These are phyloP conservation scores for Solenodon paradoxus DNA, from an alignment of 2,113 vertebrate species.

Conservation along the genomic window DNA sequence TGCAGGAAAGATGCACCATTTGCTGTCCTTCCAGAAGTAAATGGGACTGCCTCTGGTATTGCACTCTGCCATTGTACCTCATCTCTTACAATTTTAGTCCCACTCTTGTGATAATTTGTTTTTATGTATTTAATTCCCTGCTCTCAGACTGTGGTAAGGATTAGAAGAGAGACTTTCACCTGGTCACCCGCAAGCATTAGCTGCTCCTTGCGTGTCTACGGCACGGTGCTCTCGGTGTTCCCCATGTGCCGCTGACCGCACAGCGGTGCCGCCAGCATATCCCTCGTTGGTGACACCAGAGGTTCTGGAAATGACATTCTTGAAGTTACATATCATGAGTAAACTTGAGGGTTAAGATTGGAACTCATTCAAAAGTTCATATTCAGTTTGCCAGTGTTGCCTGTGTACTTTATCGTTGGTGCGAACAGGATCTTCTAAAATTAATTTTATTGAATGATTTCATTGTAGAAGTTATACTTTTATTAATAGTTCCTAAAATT, in stretches of 20 bases:
- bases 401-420: not conserved
- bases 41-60: not conserved
- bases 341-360: not conserved
- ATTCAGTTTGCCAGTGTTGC: not conserved
- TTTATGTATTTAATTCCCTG: not conserved
- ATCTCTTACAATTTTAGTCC: not conserved
- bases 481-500: not conserved
- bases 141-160: not conserved
- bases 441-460: not conserved
- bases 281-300: not conserved
- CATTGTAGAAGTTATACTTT: slow-evolving; percentile 32
- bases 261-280: not conserved
- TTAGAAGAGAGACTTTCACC: not conserved
- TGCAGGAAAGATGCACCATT: not conserved
- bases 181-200: not conserved
- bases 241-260: accelerated
- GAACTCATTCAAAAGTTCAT: not conserved
- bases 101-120: not conserved
- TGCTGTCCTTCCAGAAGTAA: not conserved
- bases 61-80: not conserved
- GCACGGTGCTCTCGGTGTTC: accelerated
- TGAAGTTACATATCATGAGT: not conserved
- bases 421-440: not conserved
- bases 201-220: not conserved
- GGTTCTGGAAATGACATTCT: not conserved